Evolutionary conservation across 2,888 invertebrate species (phyloP).

Genomic region (Atrina japonica): DNA sequence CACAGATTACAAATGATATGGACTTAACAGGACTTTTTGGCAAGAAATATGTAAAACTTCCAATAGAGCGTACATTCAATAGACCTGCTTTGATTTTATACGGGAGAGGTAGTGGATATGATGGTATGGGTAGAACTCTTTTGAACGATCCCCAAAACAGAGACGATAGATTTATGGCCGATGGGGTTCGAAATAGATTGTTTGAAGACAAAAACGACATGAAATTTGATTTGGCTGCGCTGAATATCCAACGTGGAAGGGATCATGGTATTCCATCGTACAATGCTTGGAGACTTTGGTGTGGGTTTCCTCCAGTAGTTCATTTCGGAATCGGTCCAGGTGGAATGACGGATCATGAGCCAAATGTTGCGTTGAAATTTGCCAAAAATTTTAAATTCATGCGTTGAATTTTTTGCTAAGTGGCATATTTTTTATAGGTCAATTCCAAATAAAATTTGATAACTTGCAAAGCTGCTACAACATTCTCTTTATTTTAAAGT

Average conservation of each 20-base stretch:
- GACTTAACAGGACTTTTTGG: neutral
- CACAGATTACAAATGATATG: conserved; percentile 30
- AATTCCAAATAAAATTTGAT: too few relatives aligned
- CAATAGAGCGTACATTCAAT: conserved; percentile 53
- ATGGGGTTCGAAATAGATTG: conserved; percentile 85
- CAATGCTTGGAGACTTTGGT: conserved; percentile 84
- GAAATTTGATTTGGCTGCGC: conserved; percentile 88
- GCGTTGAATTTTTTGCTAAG: too few relatives aligned
- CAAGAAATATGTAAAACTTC: neutral
- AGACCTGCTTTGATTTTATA: conserved; percentile 53
- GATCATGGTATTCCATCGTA: conserved; percentile 93
- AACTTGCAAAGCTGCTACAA: too few relatives aligned
- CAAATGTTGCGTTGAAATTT: conserved; percentile 17
- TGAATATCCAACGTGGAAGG: conserved; percentile 93
- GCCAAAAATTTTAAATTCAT: too few relatives aligned
- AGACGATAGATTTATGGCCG: conserved; percentile 27
- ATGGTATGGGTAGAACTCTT: conserved; percentile 8
- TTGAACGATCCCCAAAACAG: conserved; percentile 12
- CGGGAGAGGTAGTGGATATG: conserved; percentile 8
- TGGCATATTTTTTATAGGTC: too few relatives aligned
- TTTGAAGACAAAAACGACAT: conserved; percentile 83
- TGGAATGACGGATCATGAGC: conserved; percentile 42
- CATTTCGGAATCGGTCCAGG: conserved; percentile 37
- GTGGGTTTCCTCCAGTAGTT: conserved; percentile 62
- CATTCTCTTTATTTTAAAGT: too few relatives aligned